These are phyloP conservation scores for Ophion slaviceki DNA, from an alignment of 2,888 invertebrate species.

Conservation along the genomic window DNA sequence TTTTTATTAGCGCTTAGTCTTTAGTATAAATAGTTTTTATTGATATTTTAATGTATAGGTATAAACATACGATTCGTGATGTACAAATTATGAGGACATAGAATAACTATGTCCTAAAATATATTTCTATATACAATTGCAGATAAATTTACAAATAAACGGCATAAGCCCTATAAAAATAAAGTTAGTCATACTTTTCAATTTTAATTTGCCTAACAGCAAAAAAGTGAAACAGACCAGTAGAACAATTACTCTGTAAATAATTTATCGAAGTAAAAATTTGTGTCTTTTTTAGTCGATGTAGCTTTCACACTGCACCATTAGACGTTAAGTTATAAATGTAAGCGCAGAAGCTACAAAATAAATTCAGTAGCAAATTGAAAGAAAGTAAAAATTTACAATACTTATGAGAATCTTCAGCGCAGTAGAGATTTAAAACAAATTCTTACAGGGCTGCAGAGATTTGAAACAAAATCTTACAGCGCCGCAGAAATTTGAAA, in stretches of 20 bases:
- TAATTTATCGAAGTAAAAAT: not conserved
- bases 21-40: conserved; percentile 24
- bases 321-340: not conserved
- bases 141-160: conserved; percentile 4
- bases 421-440: no score
- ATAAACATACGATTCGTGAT: conserved; percentile 18
- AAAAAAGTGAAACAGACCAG: not conserved
- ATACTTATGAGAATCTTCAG: not conserved
- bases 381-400: not conserved
- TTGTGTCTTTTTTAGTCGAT: not conserved
- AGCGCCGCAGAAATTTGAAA: no score
- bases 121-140: conserved; percentile 35
- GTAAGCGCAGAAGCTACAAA: not conserved
- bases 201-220: not conserved
- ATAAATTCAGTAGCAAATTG: not conserved
- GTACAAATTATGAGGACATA: conserved; percentile 35
- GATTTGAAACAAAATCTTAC: no score
- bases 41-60: conserved; percentile 11
- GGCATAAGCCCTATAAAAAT: no score
- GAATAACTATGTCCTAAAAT: conserved; percentile 9
- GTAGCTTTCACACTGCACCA: not conserved
- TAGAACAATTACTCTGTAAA: not conserved
- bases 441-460: no score
- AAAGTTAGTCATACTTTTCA: no score
- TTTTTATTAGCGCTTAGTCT: no score